phyloP scores from a whole-genome alignment of 1,140 invertebrate genomes.

The Theocolax elegans region DNA sequence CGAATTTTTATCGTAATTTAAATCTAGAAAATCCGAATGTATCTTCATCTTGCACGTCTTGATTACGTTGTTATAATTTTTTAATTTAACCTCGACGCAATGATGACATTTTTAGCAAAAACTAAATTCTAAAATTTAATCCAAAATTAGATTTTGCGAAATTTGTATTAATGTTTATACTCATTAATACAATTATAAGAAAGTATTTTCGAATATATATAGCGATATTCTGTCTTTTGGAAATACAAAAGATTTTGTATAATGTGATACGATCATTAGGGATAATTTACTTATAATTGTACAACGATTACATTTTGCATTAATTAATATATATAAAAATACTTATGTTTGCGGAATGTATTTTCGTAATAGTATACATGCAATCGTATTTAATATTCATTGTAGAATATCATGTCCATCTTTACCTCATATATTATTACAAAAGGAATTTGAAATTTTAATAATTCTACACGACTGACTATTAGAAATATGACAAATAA shows the following conservation, averaged over 20 bases:
- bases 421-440: neutral
- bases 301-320: neutral
- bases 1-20: constrained; percentile 24
- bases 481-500: neutral
- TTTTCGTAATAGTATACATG: neutral
- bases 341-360: neutral
- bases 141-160: too few relatives aligned
- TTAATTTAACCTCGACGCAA: too few relatives aligned
- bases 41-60: neutral
- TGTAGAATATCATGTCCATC: constrained; percentile 17
- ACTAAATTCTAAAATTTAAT: too few relatives aligned
- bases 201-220: too few relatives aligned
- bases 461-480: neutral
- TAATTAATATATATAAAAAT: too few relatives aligned
- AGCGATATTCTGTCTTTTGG: neutral
- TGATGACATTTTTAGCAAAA: too few relatives aligned
- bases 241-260: neutral
- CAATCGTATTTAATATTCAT: neutral
- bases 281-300: neutral
- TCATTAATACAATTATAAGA: too few relatives aligned
- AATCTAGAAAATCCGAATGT: neutral
- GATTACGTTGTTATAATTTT: too few relatives aligned
- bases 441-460: neutral
- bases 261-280: neutral
- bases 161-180: too few relatives aligned